A percentile compares a stretch with the other conserved stretches of the same genome.
Evolutionary conservation across 2,797 vertebrate genomes (phyloP).

Genomic region (Cuculus canorus): DNA sequence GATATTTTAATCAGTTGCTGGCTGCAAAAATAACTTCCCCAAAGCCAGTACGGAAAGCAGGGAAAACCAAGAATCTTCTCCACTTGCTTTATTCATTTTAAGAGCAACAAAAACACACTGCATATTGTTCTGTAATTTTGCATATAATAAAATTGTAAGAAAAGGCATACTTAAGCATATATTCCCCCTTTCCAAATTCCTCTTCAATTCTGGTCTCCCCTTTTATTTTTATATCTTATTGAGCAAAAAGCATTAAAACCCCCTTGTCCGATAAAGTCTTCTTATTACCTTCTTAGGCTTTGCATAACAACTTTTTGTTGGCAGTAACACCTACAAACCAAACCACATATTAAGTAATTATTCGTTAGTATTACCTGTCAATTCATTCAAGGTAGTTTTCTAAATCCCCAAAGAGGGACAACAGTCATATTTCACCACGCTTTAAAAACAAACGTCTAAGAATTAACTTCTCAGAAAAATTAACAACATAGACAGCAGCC

Average conservation of each 20-base stretch:
- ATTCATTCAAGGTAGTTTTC: slow-evolving; percentile 43
- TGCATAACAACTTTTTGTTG: slow-evolving; percentile 65
- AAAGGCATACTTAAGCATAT: slow-evolving; percentile 31
- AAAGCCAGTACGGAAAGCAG: not conserved
- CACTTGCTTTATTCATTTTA: not conserved
- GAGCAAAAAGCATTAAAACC: slow-evolving; percentile 45
- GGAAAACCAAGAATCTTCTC: not conserved
- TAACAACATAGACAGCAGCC: not conserved
- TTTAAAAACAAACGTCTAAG: slow-evolving; percentile 21
- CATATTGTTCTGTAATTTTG: not conserved
- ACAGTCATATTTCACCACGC: slow-evolving; percentile 33
- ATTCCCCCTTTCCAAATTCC: slow-evolving; percentile 3
- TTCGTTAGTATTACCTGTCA: slow-evolving; percentile 50
- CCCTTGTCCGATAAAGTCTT: slow-evolving; percentile 14
- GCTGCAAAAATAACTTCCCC: not conserved
- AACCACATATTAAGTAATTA: slow-evolving; percentile 60
- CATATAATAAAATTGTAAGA: slow-evolving; percentile 8
- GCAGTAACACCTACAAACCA: slow-evolving; percentile 66
- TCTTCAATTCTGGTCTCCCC: slow-evolving; percentile 15
- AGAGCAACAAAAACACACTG: not conserved
- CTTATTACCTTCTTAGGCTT: slow-evolving; percentile 62
- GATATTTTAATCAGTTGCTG: not conserved
- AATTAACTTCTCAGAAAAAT: slow-evolving; percentile 33
- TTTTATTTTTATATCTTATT: slow-evolving; percentile 1
- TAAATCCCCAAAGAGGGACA: slow-evolving; percentile 46